Conservation (phyloP, 2,888 invertebrate genomes). For the Parnassius smintheus region DNA sequence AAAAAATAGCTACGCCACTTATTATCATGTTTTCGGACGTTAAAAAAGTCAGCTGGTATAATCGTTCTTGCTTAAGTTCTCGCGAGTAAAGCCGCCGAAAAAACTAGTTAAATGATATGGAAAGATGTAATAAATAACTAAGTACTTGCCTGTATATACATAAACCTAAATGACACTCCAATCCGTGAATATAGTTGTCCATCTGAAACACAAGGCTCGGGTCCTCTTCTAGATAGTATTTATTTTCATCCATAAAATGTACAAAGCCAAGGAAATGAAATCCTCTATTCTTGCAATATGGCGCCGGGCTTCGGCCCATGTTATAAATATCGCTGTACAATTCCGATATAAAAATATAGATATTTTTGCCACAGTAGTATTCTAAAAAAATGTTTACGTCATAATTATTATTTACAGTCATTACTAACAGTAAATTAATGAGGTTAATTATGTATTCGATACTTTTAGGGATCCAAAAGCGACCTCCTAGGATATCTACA, state of each 20-base stretch:
- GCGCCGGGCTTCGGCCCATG: conserved; percentile 61
- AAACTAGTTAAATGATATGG: no score
- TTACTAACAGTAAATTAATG: no score
- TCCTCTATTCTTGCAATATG: conserved; percentile 59
- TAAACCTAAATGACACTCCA: conserved; percentile 66
- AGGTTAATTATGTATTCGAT: no score
- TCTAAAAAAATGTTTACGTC: conserved; percentile 43
- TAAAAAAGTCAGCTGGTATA: no score
- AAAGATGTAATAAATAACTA: not conserved
- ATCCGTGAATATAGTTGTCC: conserved; percentile 68
- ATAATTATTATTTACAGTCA: no score
- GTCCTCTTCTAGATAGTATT: conserved; percentile 66
- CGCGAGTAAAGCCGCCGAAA: no score
- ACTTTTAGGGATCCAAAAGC: no score
- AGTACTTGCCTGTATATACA: conserved; percentile 63
- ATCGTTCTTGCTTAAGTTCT: no score
- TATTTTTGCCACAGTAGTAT: conserved; percentile 69
- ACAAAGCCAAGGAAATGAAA: conserved; percentile 72
- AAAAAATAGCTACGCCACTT: no score
- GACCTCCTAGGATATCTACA: no score
- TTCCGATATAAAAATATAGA: conserved; percentile 68
- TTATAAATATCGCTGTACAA: conserved; percentile 70
- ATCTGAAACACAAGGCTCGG: conserved; percentile 61
- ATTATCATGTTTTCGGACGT: no score
- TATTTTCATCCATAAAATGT: conserved; percentile 62